A percentile compares a stretch with the other conserved stretches of the same genome.
Conservation (phyloP, 2,113 vertebrate species). For the Agapornis roseicollis region DNA sequence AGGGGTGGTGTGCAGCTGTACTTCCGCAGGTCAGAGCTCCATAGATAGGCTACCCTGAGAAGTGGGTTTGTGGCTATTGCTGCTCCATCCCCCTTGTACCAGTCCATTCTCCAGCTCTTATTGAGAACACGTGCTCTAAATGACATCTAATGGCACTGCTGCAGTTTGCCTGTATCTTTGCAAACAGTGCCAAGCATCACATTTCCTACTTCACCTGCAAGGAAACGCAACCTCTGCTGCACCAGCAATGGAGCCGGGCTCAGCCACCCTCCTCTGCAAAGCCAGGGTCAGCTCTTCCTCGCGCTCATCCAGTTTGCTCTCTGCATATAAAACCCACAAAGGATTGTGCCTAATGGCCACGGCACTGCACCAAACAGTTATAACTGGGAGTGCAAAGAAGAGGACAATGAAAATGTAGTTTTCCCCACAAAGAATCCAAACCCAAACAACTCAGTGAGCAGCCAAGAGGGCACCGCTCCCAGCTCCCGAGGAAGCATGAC, state of each 20-base stretch:
- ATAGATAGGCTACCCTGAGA: background rate
- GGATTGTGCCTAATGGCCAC: background rate
- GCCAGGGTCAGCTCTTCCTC: background rate
- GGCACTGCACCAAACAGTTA: background rate
- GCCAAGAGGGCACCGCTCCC: background rate
- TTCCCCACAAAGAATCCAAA: background rate
- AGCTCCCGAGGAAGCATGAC: accelerated
- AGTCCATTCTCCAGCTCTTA: background rate
- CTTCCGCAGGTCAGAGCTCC: background rate
- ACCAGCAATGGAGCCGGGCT: background rate
- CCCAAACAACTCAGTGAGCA: background rate
- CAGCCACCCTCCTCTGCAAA: background rate
- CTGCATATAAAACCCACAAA: background rate
- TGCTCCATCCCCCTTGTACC: background rate
- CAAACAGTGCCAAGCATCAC: background rate
- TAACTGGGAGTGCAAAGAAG: background rate
- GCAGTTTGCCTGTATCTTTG: background rate
- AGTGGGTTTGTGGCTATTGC: background rate
- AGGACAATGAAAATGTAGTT: background rate
- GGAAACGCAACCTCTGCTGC: background rate
- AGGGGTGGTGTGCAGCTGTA: accelerated
- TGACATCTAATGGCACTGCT: background rate
- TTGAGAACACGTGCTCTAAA: background rate
- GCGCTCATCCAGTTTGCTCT: background rate
- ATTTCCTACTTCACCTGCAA: background rate